Conservation (phyloP, 2,797 vertebrate species). For the Tokudaia tokunoshimensis region DNA sequence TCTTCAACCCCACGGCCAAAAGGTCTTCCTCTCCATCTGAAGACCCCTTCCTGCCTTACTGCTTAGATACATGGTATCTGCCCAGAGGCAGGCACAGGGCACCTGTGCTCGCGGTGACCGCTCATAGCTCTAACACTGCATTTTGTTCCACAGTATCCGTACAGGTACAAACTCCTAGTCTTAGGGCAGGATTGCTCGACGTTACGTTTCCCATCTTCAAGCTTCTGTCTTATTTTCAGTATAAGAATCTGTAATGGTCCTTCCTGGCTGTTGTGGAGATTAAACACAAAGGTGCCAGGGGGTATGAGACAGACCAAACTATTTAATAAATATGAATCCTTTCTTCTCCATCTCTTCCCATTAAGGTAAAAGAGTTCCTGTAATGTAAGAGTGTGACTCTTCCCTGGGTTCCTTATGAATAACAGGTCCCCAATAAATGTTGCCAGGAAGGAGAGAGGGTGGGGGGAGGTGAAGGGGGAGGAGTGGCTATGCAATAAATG, state of each 20-base stretch:
- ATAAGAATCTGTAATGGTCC: background rate
- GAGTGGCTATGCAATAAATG: background rate
- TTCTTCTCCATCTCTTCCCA: background rate
- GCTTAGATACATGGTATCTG: background rate
- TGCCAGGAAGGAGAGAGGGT: background rate
- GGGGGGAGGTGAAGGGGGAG: background rate
- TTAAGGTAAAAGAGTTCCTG: background rate
- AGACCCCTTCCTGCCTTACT: background rate
- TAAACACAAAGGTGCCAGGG: background rate
- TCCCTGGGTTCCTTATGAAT: background rate
- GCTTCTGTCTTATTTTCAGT: conserved; percentile 21
- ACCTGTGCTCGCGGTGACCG: background rate
- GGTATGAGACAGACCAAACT: background rate
- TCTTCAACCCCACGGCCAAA: background rate
- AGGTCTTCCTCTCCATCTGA: background rate
- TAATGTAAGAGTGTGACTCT: background rate
- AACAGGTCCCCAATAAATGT: background rate
- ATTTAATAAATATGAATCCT: background rate
- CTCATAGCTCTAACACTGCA: background rate
- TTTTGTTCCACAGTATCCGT: background rate
- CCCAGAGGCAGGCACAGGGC: background rate
- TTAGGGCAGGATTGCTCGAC: background rate
- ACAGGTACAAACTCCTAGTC: background rate
- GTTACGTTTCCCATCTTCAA: background rate
- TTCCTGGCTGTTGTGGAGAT: background rate